Conservation (phyloP, 2,113 vertebrate species). For the Rynchops niger region DNA sequence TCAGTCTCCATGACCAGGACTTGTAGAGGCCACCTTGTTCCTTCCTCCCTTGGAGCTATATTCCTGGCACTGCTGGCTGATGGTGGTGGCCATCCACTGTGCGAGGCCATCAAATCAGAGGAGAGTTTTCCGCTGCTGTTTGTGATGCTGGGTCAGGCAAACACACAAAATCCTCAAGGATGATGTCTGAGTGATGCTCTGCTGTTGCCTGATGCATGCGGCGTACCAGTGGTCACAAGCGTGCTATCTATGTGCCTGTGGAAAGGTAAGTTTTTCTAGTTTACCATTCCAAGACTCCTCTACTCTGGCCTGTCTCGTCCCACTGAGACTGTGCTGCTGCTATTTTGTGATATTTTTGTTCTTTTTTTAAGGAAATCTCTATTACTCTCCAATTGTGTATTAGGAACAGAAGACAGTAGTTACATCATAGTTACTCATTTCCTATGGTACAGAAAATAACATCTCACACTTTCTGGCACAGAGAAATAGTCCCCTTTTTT, state of each 20-base stretch:
- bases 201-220: background rate
- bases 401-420: background rate
- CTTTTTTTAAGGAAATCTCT: background rate
- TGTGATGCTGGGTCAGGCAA: background rate
- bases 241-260: background rate
- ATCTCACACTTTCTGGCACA: background rate
- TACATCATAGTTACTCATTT: background rate
- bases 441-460: background rate
- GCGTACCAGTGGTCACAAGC: accelerated
- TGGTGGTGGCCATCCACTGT: background rate
- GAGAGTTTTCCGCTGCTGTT: background rate
- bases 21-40: background rate
- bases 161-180: background rate
- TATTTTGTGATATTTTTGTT: background rate
- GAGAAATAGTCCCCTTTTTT: background rate
- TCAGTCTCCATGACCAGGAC: background rate
- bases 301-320: background rate
- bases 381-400: background rate
- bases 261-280: background rate
- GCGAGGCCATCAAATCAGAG: background rate
- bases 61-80: background rate
- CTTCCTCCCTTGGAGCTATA: background rate
- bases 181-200: background rate
- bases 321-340: background rate
- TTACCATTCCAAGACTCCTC: background rate